Evolutionary conservation across 2,797 vertebrate genomes (phyloP).

Genomic region (Phylloscopus collybita): DNA sequence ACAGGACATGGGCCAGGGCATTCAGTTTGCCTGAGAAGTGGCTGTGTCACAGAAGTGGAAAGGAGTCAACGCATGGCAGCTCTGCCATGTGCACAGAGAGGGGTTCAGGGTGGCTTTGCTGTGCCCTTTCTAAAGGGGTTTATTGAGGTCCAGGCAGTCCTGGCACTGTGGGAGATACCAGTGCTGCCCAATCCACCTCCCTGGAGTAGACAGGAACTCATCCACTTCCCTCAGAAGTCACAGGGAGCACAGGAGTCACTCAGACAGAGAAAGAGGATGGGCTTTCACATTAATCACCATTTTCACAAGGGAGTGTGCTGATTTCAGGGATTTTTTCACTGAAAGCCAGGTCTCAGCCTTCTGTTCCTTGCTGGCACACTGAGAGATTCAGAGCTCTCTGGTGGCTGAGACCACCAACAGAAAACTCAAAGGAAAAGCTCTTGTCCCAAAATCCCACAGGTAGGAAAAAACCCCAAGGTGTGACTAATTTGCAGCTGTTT

Average conservation of each 20-base stretch:
- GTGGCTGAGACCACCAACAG: neutral
- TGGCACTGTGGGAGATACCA: neutral
- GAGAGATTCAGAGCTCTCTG: neutral
- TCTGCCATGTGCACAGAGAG: fast-evolving
- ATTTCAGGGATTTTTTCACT: neutral
- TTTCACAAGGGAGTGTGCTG: neutral
- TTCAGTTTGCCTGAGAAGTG: fast-evolving
- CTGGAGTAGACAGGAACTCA: neutral
- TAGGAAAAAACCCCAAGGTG: neutral
- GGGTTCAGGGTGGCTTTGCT: neutral
- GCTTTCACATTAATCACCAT: neutral
- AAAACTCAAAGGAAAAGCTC: neutral
- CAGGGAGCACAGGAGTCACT: neutral
- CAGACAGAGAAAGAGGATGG: neutral
- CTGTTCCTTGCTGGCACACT: neutral
- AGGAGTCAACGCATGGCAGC: fast-evolving
- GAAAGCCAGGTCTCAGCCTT: neutral
- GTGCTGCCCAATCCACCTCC: neutral
- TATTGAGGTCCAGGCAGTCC: neutral
- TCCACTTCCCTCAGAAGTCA: neutral
- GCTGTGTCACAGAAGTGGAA: neutral
- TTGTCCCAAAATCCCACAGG: neutral
- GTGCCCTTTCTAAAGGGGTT: neutral
- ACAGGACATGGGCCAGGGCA: fast-evolving
- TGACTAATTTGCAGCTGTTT: neutral